Percentiles rank a stretch among this genome's conserved stretches.
phyloP scores from a whole-genome alignment of 2,888 invertebrate species.

The Axea sp. region DNA sequence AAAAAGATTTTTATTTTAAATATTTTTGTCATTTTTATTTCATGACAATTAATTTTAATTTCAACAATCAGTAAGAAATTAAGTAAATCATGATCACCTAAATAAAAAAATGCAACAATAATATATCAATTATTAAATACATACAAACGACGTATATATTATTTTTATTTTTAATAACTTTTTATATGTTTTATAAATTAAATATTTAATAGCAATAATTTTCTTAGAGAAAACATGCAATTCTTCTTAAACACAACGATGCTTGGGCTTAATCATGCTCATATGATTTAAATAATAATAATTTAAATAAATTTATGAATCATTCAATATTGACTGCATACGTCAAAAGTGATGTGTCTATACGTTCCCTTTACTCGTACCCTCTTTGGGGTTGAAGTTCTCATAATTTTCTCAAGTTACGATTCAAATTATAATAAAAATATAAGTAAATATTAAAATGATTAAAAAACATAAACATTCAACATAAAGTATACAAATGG shows the following conservation, averaged over 20 bases:
- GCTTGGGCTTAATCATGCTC: too few species aligned
- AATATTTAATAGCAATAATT: not conserved
- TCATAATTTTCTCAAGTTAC: slow-evolving; percentile 56
- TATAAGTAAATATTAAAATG: slow-evolving; percentile 34
- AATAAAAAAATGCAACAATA: too few species aligned
- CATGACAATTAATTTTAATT: too few species aligned
- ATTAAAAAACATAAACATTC: slow-evolving; percentile 22
- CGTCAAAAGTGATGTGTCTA: slow-evolving; percentile 55
- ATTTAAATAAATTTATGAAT: slow-evolving; percentile 44
- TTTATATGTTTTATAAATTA: too few species aligned
- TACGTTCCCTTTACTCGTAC: slow-evolving; percentile 28
- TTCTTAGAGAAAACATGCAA: not conserved
- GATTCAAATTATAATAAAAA: slow-evolving; percentile 49
- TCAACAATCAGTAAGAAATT: too few species aligned
- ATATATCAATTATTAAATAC: too few species aligned
- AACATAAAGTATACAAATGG: slow-evolving; percentile 10
- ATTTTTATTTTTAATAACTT: too few species aligned
- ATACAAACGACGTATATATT: too few species aligned
- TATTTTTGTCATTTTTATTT: too few species aligned
- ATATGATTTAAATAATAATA: slow-evolving; percentile 26
- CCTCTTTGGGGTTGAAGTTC: slow-evolving; percentile 30
- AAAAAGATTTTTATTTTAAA: too few species aligned
- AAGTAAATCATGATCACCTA: too few species aligned
- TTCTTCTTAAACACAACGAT: too few species aligned
- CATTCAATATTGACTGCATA: slow-evolving; percentile 51